Evolutionary conservation across 2,113 vertebrate genomes (phyloP), one percentile per base, ranked within the genome.

Genomic region (Marcusenius ussheri): DNA sequence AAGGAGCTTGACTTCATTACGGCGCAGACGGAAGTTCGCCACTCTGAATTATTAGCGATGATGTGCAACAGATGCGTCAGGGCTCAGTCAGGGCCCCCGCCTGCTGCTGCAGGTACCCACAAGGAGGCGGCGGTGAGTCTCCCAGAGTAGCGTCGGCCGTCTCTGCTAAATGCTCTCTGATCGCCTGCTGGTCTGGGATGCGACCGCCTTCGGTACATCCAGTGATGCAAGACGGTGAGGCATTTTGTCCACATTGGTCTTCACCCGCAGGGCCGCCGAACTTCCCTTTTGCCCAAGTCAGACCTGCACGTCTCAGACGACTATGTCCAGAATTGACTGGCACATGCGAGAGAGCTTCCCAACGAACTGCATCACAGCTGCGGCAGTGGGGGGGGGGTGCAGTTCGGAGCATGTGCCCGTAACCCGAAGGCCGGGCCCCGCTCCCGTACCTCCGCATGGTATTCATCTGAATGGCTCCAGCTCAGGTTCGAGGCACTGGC

Each of bases 1-100:
- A 87, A 87, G 45, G 39, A 87, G 49, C 85, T 87, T 35, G 45
- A 87, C 49, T 87, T 35, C 85, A 53, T 53, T 87, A 87, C 47
- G 15, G 85, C 31, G 49, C 85, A 87, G 85, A 87, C n/a, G 49
- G 49, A 50, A 50, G 49, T 87, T 50, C 13, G 24, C n/a, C 27
- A 47, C 85, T 87, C 24, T 51, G 31, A 53, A 51, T 87, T 51
- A 31, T 51, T 87, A 51, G 39, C 46, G 7, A 24, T 31, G 46
- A 47, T 51, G 10, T 87, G 45, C 49, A 87, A 13, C 85, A 87
- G 85, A 87, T 50, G 85, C 15, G 13, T 51, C 47, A 13, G 85
- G 85, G 27, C 49, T 87, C 46, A 50, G 45, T 49, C 27, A 35
- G 45, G 27, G 24, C 47, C 85, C 49, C 45, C 49, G 13, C 85